Percentiles rank a stretch among this genome's conserved stretches.
Conservation (phyloP, 1,140 invertebrate genomes). For the Lepidurus arcticus region DNA sequence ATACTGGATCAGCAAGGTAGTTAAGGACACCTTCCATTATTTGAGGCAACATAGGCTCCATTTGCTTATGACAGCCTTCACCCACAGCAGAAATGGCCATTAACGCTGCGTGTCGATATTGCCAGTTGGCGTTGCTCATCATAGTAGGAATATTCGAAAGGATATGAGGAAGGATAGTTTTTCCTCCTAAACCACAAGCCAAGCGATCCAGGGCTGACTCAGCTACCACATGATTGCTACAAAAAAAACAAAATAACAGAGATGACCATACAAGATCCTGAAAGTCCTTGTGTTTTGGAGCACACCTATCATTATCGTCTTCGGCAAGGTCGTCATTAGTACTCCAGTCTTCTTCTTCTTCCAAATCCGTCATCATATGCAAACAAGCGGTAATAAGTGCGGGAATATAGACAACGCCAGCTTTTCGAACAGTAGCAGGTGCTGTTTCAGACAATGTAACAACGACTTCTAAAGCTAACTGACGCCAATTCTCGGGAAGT, state of each 20-base stretch:
- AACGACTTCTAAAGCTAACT: slow-evolving; percentile 86
- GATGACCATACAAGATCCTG: not conserved
- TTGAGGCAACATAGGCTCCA: slow-evolving; percentile 85
- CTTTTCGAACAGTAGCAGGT: slow-evolving; percentile 90
- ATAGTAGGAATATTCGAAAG: slow-evolving; percentile 77
- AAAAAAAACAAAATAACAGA: slow-evolving; percentile 36
- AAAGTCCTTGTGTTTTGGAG: slow-evolving; percentile 43
- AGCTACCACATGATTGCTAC: slow-evolving; percentile 84
- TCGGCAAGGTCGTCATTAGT: slow-evolving; percentile 69
- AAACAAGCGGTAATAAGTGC: slow-evolving; percentile 73
- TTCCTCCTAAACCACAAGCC: slow-evolving; percentile 92
- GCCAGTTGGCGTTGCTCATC: slow-evolving; percentile 77
- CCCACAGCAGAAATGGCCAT: slow-evolving; percentile 98
- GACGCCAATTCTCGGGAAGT: slow-evolving; percentile 76
- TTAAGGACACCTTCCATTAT: slow-evolving; percentile 85
- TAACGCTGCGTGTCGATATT: slow-evolving; percentile 84
- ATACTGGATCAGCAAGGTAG: slow-evolving; percentile 78
- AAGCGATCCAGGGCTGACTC: slow-evolving; percentile 94
- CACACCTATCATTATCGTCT: slow-evolving; percentile 67
- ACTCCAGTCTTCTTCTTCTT: slow-evolving; percentile 85
- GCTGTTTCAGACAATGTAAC: slow-evolving; percentile 92
- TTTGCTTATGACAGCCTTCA: slow-evolving; percentile 96
- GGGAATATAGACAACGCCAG: slow-evolving; percentile 64
- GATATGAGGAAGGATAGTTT: slow-evolving; percentile 85
- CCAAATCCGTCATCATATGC: slow-evolving; percentile 94